phyloP scores from a whole-genome alignment of 2,797 vertebrate genomes.

The Melanotaenia trifasciata region DNA sequence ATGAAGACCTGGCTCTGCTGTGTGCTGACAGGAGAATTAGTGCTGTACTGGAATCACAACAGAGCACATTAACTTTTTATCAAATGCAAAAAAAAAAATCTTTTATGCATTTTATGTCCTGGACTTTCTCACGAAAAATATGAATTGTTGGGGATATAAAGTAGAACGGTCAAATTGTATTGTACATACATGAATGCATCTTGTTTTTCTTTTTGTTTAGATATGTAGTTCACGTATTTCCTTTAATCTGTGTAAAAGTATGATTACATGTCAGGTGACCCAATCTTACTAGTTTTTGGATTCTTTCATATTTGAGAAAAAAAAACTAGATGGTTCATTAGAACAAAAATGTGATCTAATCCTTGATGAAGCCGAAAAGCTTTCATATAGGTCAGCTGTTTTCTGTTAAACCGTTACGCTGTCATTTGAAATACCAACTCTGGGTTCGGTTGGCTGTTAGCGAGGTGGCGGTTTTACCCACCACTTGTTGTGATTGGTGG shows the following conservation, averaged over 20 bases:
- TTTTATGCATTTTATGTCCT: conserved; percentile 63
- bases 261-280: conserved; percentile 15
- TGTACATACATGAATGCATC: conserved; percentile 81
- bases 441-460: conserved; percentile 43
- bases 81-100: conserved; percentile 45
- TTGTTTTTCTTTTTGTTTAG: conserved; percentile 22
- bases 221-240: conserved; percentile 39
- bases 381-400: conserved; percentile 51
- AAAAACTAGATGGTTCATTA: neutral
- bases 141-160: conserved; percentile 41
- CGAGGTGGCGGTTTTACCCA: conserved; percentile 28
- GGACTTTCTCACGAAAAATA: conserved; percentile 64
- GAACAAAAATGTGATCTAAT: conserved; percentile 25
- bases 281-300: conserved; percentile 1
- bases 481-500: conserved; percentile 56
- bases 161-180: conserved; percentile 63
- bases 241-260: conserved; percentile 31
- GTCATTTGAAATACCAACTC: conserved; percentile 53
- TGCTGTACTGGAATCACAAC: conserved; percentile 56
- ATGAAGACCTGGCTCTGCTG: conserved; percentile 62
- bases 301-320: neutral
- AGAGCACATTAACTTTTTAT: conserved; percentile 73
- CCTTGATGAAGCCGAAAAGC: neutral
- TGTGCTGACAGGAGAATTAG: conserved; percentile 49
- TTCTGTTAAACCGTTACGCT: conserved; percentile 13